Evolutionary conservation across 2,888 invertebrate species (phyloP), one percentile per base, ranked within the genome.

Genomic region (Heteromyza rotundicornis): DNA sequence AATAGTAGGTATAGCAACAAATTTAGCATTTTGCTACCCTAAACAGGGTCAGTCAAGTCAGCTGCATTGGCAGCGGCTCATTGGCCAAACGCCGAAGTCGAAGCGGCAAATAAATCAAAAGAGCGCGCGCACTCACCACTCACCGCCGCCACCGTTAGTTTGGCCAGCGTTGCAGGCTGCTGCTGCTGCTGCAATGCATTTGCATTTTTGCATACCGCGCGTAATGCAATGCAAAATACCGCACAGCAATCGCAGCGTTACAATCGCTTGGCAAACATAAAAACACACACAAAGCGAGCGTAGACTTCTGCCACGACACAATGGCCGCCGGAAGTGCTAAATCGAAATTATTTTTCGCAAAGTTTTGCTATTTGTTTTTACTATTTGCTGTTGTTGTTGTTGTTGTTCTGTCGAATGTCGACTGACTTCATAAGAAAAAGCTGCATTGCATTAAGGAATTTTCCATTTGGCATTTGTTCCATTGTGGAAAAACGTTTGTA

Each of bases 41-140:
- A 47, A 47, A 47, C 59, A 57, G 59, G 59, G 56, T 59, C 63
- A 63, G 59, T 36, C 23, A 47, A 63, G 59, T 36, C 23, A 47
- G 35, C 60, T 24, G 59, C 60, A 58, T 53, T 58, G 49, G 54
- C 17, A 23, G 20, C 52, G 17, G 36, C 44, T 61, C 61, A 61
- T 61, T 61, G 61, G 61, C 52, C 61, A 47, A 47, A 7, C 14
- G 47, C 47, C 20, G 16, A 14, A 3, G 40, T n/a, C 40, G 40
- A 17, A 22, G 61, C 57, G 53, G 57, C 57, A 44, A 66, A 76
- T 75, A 75, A 75, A 75, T 76, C 75, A 75, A 75, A 76, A 76
- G 74, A 74, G 76, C 74, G 74, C 71, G 74, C 75, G 74, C 74
- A 74, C n/a, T n/a, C n/a, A n/a, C n/a, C n/a, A n/a, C n/a, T n/a